These are phyloP conservation scores for Apis cerana DNA, from an alignment of 1,140 invertebrate genomes.

Conservation along the genomic window DNA sequence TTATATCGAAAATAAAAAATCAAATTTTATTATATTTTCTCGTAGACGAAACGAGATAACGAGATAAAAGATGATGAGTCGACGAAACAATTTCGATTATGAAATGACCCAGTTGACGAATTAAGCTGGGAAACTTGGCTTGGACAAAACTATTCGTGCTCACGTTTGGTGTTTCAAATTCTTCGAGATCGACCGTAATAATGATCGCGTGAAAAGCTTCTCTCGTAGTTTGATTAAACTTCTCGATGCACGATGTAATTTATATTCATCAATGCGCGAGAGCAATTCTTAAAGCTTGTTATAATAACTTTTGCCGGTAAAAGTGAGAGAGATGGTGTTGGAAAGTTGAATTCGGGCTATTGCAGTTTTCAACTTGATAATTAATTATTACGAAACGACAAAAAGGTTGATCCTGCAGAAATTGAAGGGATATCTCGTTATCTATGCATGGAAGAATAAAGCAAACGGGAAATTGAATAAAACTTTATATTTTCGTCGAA, in stretches of 20 bases:
- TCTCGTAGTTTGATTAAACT: constrained; percentile 20
- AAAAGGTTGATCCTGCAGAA: constrained; percentile 12
- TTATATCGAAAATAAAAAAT: not conserved
- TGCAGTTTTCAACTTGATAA: constrained; percentile 4
- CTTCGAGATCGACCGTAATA: not conserved
- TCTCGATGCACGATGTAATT: constrained; percentile 19
- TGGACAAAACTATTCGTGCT: not conserved
- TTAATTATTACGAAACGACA: constrained; percentile 13
- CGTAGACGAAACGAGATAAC: not conserved
- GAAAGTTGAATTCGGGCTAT: not conserved
- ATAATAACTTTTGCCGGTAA: constrained; percentile 17
- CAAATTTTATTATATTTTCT: not conserved
- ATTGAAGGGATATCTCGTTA: constrained; percentile 22
- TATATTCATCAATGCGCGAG: constrained; percentile 19
- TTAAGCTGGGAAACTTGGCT: not conserved
- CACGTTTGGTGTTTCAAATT: not conserved
- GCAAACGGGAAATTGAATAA: not conserved
- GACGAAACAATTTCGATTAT: constrained; percentile 5
- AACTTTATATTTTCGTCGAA: not conserved
- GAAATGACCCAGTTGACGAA: constrained; percentile 17
- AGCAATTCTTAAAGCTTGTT: constrained; percentile 18
- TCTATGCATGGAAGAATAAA: constrained; percentile 9
- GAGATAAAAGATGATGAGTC: not conserved
- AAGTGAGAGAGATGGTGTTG: not conserved
- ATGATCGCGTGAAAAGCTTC: not conserved